These are phyloP conservation scores for Phyllostomus hastatus DNA, from an alignment of 2,113 vertebrate genomes.

Conservation along the genomic window DNA sequence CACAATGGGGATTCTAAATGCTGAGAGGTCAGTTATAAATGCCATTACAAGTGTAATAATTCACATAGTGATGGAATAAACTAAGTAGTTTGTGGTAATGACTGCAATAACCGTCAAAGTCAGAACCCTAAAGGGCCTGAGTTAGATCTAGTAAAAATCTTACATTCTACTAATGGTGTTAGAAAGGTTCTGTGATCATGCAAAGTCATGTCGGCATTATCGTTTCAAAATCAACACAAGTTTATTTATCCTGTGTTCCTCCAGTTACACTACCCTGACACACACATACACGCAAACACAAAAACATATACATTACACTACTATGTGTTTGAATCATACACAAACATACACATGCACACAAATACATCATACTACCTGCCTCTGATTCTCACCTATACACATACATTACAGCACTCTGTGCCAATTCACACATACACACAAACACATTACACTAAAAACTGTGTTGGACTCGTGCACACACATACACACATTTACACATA, in stretches of 20 bases:
- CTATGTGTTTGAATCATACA: not conserved
- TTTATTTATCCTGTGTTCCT: not conserved
- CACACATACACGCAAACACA: not conserved
- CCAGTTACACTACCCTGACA: not conserved
- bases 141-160: not conserved
- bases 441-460: not conserved
- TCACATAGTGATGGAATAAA: not conserved
- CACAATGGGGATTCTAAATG: not conserved
- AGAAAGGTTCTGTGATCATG: not conserved
- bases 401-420: not conserved
- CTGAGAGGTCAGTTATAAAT: conserved; percentile 30
- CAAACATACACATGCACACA: not conserved
- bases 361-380: not conserved
- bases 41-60: not conserved
- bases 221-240: not conserved
- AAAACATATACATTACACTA: not conserved
- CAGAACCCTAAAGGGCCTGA: not conserved
- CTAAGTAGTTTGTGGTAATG: not conserved
- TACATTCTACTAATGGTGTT: not conserved
- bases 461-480: not conserved
- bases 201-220: not conserved
- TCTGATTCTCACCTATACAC: not conserved
- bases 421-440: not conserved
- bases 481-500: not conserved
- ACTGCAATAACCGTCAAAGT: not conserved